Conservation (phyloP, 2,797 vertebrate species). For the Xiphophorus birchmanni region DNA sequence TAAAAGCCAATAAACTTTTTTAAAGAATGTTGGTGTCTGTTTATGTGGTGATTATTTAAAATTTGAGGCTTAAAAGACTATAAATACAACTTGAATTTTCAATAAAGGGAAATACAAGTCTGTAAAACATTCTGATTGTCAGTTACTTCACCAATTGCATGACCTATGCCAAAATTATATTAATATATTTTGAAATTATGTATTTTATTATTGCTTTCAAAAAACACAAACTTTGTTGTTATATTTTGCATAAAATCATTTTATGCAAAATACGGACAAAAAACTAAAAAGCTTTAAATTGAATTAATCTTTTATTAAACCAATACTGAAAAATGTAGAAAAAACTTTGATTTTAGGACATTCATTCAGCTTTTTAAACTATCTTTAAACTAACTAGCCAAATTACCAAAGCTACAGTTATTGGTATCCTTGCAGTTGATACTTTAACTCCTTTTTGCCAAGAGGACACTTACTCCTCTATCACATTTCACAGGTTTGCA, state of each 20-base stretch:
- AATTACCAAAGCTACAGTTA: neutral
- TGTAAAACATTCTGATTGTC: neutral
- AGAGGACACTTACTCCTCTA: neutral
- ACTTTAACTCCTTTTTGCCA: neutral
- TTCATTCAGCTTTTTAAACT: neutral
- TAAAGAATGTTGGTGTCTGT: constrained; percentile 74
- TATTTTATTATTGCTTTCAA: no score
- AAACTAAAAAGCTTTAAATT: neutral
- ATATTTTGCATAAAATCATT: neutral
- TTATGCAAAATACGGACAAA: neutral
- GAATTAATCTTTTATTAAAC: neutral
- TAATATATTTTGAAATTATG: neutral
- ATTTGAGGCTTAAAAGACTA: neutral
- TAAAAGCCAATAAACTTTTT: constrained; percentile 99
- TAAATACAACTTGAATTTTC: neutral
- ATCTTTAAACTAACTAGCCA: neutral
- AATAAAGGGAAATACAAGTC: neutral
- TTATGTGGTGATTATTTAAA: constrained; percentile 28
- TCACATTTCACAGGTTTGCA: neutral
- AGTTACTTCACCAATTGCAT: neutral
- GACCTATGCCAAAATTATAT: neutral
- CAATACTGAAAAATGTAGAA: neutral
- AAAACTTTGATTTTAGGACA: neutral
- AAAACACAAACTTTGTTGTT: no score
- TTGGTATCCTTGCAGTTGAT: neutral